These are phyloP conservation scores for Athene noctua DNA, from an alignment of 2,113 vertebrate species.

Conservation along the genomic window DNA sequence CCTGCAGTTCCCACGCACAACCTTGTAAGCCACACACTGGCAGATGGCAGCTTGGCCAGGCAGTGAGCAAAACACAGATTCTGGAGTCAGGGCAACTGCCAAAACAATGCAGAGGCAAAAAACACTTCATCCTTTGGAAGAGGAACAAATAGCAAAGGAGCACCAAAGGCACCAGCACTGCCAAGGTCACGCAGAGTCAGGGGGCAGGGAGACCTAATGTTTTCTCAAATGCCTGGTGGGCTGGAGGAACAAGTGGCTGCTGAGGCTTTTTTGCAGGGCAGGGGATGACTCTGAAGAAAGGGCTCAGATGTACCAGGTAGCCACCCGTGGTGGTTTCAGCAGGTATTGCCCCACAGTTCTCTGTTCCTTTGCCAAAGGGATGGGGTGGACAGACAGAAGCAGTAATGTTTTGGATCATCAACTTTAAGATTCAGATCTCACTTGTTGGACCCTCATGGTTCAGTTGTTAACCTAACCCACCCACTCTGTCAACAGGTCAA, in stretches of 20 bases:
- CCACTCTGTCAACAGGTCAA: not conserved
- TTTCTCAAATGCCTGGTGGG: not conserved
- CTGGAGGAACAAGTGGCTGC: not conserved
- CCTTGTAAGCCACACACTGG: fast-evolving
- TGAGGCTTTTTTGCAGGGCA: not conserved
- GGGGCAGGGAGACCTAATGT: not conserved
- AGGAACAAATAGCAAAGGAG: not conserved
- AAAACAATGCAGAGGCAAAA: not conserved
- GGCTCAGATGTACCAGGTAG: not conserved
- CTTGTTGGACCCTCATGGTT: not conserved
- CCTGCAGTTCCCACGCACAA: not conserved
- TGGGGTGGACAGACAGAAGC: not conserved
- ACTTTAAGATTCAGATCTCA: not conserved
- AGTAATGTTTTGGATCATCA: not conserved
- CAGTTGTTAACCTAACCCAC: not conserved
- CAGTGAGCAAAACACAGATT: not conserved
- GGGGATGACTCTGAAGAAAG: not conserved
- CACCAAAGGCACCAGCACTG: not conserved
- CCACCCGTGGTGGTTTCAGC: not conserved
- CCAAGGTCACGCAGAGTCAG: not conserved
- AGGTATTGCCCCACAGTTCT: not conserved
- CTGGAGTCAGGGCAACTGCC: not conserved
- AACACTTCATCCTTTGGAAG: not conserved
- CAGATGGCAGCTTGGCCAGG: not conserved
- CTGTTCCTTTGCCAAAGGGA: not conserved